Conservation (phyloP, 1,140 invertebrate genomes). For the Pentalonia nigronervosa region DNA sequence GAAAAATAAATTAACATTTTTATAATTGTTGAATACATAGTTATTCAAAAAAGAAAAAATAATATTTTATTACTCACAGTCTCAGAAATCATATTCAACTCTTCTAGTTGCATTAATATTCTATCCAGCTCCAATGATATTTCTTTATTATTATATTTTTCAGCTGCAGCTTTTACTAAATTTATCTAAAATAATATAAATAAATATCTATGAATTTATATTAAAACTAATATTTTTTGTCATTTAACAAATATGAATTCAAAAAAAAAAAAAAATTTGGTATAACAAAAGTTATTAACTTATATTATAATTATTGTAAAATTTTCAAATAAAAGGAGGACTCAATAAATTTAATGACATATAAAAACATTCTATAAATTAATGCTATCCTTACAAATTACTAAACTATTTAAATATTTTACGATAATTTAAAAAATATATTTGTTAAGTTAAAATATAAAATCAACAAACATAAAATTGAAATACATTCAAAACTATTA, state of each 20-base stretch:
- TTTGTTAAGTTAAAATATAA: no score
- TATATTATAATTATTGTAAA: neutral
- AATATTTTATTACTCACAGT: slow-evolving; percentile 62
- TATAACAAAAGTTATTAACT: neutral
- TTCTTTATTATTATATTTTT: slow-evolving; percentile 63
- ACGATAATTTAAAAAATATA: neutral
- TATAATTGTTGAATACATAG: neutral
- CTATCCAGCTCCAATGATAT: slow-evolving; percentile 64
- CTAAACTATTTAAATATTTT: neutral
- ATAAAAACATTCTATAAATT: neutral
- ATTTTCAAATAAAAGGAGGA: neutral
- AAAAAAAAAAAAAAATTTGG: neutral
- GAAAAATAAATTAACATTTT: neutral
- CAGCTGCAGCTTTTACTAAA: slow-evolving; percentile 63
- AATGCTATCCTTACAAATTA: neutral
- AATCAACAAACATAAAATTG: neutral
- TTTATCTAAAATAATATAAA: slow-evolving; percentile 64
- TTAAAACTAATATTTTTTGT: neutral
- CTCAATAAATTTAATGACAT: neutral
- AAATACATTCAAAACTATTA: neutral
- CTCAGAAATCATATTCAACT: slow-evolving; percentile 64
- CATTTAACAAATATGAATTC: neutral
- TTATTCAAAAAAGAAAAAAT: neutral
- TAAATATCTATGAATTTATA: neutral
- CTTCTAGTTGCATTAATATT: slow-evolving; percentile 65